Base-by-base conservation (phyloP, 2,113 vertebrate genomes). In the Oophaga pumilio region DNA sequence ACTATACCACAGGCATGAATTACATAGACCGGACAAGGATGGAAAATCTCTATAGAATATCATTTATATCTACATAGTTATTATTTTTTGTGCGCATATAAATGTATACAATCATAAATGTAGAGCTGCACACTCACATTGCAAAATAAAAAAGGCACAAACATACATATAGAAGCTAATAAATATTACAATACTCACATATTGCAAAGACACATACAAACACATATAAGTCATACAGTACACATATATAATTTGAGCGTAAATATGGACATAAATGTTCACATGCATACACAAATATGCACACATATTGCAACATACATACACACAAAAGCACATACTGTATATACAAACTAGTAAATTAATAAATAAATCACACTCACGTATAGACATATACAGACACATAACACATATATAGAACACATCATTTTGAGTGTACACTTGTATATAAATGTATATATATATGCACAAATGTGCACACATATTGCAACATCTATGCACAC, bases 1-100 rank as follows among this genome's bases (percentile, higher is more conserved):
- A 62, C 53, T 85, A 20, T 60, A 86, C 50, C 74, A 90, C 64
- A 6, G 4, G 6, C 76, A 84, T 20, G 59, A 2, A 18, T 15
- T 74, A 64, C 33, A 62, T 26, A 60, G 26, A 66, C 53, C 6
- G 49, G 8, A 84, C 18, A 84, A 52, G 56, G 69, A 66, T 8
- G 11, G 49, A 2, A 49, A 56, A 52, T 5, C 6, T 53, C n/a
- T 15, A n/a, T 20, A 24, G 11, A 12, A 11, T 3, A 24, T 33
- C 6, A 28, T 60, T 8, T 62, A 57, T 43, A 60, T 81, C 60
- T 59, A 57, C 24, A 57, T 57, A 57, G 15, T 28, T 17, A 59
- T 18, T 11, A 18, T n/a, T 66, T 4, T 20, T 8, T 66, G 18
- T 66, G 17, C 14, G 33, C 33, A 43, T 43, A 43, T 43, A 43